Conservation (phyloP, 2,113 vertebrate genomes). For the Eretmochelys imbricata region DNA sequence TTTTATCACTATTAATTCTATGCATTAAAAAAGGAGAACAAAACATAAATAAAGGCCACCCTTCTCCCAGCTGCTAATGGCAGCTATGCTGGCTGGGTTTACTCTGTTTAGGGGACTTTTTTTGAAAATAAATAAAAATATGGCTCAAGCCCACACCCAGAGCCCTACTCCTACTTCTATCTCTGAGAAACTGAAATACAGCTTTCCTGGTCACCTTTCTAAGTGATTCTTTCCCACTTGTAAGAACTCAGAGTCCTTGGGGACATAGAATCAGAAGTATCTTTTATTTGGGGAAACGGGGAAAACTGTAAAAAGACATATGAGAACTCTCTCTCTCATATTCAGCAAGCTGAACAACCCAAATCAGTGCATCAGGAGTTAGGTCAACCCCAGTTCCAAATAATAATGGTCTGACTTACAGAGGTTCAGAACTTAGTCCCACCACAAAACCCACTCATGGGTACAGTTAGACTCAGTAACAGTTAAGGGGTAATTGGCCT, state of each 20-base stretch:
- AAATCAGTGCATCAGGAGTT: not conserved
- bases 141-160: not conserved
- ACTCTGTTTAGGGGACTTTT: not conserved
- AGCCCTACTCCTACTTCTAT: not conserved
- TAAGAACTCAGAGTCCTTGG: not conserved
- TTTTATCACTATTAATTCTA: not conserved
- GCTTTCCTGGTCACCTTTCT: not conserved
- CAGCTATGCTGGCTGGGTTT: not conserved
- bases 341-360: not conserved
- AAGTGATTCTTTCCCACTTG: not conserved
- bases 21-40: not conserved
- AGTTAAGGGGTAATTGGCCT: not conserved
- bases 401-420: not conserved
- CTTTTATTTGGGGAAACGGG: not conserved
- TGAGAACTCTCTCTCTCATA: not conserved
- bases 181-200: not conserved
- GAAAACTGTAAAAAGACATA: not conserved
- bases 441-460: not conserved
- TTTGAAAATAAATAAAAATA: not conserved
- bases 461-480: not conserved
- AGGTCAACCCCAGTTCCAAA: not conserved
- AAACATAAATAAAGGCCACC: not conserved
- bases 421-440: not conserved
- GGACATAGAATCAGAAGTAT: not conserved
- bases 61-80: not conserved